These are phyloP conservation scores for Asobara japonica DNA, from an alignment of 1,140 invertebrate species.

Conservation along the genomic window DNA sequence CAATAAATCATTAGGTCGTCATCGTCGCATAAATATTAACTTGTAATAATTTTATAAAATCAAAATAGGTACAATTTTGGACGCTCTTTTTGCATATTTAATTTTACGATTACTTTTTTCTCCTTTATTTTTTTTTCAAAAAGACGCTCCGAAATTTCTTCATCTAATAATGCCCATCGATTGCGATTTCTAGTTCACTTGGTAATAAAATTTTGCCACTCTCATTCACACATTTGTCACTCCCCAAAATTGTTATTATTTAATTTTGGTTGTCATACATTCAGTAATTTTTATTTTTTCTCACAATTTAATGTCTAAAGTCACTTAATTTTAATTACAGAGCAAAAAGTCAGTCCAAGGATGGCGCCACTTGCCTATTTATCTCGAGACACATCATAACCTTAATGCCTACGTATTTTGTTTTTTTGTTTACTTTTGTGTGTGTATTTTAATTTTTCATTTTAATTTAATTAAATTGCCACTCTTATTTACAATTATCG, in stretches of 20 bases:
- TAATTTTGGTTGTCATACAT: constrained; percentile 35
- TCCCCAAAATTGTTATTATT: constrained; percentile 18
- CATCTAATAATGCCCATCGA: constrained; percentile 66
- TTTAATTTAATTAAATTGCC: background rate
- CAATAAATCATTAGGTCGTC: constrained; percentile 50
- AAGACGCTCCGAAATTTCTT: constrained; percentile 55
- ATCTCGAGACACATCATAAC: constrained; percentile 18
- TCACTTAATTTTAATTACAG: constrained; percentile 26
- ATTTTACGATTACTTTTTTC: constrained; percentile 26
- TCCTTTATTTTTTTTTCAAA: constrained; percentile 59
- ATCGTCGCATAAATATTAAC: constrained; percentile 61
- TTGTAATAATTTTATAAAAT: constrained; percentile 67
- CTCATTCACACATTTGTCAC: constrained; percentile 35
- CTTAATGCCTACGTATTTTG: constrained; percentile 32
- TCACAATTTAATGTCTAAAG: constrained; percentile 15
- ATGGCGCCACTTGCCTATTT: constrained; percentile 8
- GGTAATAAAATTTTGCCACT: constrained; percentile 65
- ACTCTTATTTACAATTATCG: constrained; percentile 11
- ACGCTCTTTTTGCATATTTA: constrained; percentile 49
- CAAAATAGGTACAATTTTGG: constrained; percentile 68
- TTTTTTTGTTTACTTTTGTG: too few species aligned
- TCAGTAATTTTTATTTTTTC: constrained; percentile 27
- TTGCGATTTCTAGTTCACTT: constrained; percentile 68
- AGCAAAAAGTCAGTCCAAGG: constrained; percentile 19
- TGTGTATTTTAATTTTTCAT: too few species aligned